Evolutionary conservation across 35 echinoderm and acorn worm species (phyloP).

Genomic region (Ptychodera flava): DNA sequence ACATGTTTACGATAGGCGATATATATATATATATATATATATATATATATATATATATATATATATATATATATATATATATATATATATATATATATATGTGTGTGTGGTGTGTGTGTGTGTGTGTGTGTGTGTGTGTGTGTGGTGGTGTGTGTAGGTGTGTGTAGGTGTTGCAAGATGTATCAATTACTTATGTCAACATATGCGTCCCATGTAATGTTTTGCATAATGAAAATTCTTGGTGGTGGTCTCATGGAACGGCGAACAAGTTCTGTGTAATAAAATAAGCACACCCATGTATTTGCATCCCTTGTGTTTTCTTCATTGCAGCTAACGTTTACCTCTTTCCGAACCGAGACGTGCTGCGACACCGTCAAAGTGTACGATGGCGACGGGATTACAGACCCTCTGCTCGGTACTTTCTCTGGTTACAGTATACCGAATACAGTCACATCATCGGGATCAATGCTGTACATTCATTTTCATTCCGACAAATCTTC

Average conservation of each 20-base stretch:
- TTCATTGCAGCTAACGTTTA: background rate
- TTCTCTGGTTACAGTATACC: background rate
- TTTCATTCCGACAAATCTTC: background rate
- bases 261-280: background rate
- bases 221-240: background rate
- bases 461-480: background rate
- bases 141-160: background rate
- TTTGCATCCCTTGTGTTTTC: background rate
- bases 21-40: no score
- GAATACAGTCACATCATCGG: background rate
- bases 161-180: no score
- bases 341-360: background rate
- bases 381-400: background rate
- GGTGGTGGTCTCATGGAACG: no score
- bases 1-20: no score
- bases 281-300: background rate
- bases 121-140: no score
- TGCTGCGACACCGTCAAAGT: background rate
- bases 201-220: no score
- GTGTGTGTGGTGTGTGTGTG: no score
- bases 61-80: no score
- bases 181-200: no score
- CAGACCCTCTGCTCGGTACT: background rate
- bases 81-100: no score
- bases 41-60: no score